Percentiles rank a stretch among this genome's conserved stretches.
phyloP scores from a whole-genome alignment of 2,113 vertebrate species.

The Neofelis nebulosa region DNA sequence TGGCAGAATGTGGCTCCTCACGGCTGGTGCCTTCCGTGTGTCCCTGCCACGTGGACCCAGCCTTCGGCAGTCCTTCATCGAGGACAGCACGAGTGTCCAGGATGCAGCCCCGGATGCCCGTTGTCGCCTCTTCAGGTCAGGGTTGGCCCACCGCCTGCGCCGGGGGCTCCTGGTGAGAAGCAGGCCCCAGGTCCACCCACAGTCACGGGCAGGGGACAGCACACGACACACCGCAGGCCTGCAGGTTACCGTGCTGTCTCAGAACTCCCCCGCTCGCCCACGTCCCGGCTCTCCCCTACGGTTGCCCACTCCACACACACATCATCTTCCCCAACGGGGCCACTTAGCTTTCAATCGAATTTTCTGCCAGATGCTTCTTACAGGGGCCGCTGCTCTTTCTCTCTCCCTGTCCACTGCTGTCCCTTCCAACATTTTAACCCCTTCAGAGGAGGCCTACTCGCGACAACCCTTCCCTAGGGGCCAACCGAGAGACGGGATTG shows the following conservation, averaged over 20 bases:
- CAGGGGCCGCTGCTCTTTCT: neutral
- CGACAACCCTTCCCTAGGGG: neutral
- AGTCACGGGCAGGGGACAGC: no score
- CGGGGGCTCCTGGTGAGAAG: neutral
- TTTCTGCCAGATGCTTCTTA: neutral
- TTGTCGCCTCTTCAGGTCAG: neutral
- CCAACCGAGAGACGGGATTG: neutral
- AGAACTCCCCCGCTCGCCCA: rapidly evolving
- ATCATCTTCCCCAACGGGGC: neutral
- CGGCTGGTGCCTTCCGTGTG: neutral
- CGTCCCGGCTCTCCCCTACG: neutral
- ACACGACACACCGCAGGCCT: rapidly evolving
- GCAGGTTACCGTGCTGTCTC: neutral
- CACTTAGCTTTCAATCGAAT: neutral
- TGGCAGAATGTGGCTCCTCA: neutral
- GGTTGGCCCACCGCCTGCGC: neutral
- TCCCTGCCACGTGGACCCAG: neutral
- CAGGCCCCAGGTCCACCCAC: no score
- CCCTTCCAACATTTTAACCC: neutral
- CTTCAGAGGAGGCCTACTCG: neutral
- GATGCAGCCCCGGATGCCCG: neutral
- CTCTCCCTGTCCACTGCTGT: neutral
- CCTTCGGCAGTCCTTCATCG: no score
- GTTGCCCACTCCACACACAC: neutral
- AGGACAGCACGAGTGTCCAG: neutral